Base-by-base conservation (phyloP, 2,113 vertebrate genomes). In the Cairina moschata region DNA sequence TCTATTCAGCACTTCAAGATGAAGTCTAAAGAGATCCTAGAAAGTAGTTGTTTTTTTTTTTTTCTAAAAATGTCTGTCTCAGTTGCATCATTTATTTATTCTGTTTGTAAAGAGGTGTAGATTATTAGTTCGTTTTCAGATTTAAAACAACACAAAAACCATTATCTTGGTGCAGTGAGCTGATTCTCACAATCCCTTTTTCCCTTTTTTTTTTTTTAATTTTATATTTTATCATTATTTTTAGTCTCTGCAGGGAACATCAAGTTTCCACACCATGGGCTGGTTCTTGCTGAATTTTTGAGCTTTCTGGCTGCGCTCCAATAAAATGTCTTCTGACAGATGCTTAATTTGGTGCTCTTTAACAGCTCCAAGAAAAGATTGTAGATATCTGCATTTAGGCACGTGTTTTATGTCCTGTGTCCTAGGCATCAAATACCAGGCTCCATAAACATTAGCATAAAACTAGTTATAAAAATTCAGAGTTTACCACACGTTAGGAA, bases 261-360 rank as follows among this genome's bases (percentile, higher is more conserved):
- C 72, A 86, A 65, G 71, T 80, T 93, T 80, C 83, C 67, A 74
- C 46, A 77, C 75, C 40, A 74, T 16, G 85, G 38, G 23, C 31
- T 91, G 80, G 63, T 86, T 95, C 71, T 32, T 97, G 72, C 48
- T 67, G 63, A 69, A 67, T 86, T 80, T 75, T 83, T 69, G 59
- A 94, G 79, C 83, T 93, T 85, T 52, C 44, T 97, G 86, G 58
- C 78, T 77, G 36, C 50, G 55, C 32, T 87, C 89, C 88, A 88
- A 91, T 52, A 52, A 88, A 87, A 75, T 82, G 65, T 82, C 66
- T 90, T 50, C 82, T 95, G 82, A 60, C 81, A 94, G 93, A 91
- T 96, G 92, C 93, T 91, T 96, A 89, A 73, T 94, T 95, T 90
- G 74, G 85, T 54, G 71, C 38, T 83, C 32, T 93, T 91, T 85